A percentile compares a stretch with the other conserved stretches of the same genome.
phyloP scores from a whole-genome alignment of 2,797 vertebrate species.

The Myotis vivesi region DNA sequence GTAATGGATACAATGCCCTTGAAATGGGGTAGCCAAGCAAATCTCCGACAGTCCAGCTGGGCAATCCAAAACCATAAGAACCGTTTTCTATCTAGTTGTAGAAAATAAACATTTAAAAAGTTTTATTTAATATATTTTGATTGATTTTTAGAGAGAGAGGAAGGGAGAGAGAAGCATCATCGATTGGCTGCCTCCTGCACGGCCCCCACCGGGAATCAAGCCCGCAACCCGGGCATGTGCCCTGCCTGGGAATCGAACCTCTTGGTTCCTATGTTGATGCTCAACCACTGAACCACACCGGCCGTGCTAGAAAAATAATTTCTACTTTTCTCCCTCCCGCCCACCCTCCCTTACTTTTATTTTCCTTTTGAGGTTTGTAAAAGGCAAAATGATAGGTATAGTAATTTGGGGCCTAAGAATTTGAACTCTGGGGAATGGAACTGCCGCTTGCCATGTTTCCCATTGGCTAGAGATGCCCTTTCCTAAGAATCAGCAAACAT shows the following conservation, averaged over 20 bases:
- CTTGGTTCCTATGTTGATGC: no score
- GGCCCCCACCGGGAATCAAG: no score
- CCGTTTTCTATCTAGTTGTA: conserved; percentile 19
- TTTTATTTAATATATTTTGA: no score
- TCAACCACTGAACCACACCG: no score
- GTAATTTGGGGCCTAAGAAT: background rate
- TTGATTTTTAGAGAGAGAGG: no score
- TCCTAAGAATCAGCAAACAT: background rate
- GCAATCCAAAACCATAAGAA: background rate
- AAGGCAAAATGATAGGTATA: background rate
- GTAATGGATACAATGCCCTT: background rate
- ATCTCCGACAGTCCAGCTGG: background rate
- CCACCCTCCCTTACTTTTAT: background rate
- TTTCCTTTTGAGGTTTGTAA: conserved; percentile 26
- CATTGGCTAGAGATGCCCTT: background rate
- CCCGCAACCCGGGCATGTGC: no score
- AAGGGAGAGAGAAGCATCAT: no score
- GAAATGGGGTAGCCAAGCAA: background rate
- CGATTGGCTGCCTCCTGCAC: no score
- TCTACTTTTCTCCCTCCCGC: background rate
- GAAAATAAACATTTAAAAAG: no score
- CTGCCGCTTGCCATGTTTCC: background rate
- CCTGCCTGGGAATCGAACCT: no score
- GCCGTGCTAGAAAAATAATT: background rate
- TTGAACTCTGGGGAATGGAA: background rate